Evolutionary conservation across 2,113 vertebrate species (phyloP).

Genomic region (Archocentrus centrarchus): DNA sequence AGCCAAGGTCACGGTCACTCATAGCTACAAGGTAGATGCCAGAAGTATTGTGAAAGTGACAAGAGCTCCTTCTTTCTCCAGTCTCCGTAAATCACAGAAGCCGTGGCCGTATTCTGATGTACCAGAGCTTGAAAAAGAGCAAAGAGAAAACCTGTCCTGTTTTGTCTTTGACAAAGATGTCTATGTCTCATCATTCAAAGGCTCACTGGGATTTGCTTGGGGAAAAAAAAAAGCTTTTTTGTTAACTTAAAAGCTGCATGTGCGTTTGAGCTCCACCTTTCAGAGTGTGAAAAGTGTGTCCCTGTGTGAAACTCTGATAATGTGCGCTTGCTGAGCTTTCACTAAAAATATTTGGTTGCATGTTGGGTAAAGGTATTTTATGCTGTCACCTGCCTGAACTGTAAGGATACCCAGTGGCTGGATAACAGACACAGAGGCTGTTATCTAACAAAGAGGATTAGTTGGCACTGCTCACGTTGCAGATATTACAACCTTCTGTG

Average conservation of each 20-base stretch:
- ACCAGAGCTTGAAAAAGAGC: not conserved
- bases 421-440: slow-evolving; percentile 16
- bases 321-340: not conserved
- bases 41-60: slow-evolving; percentile 16
- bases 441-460: slow-evolving; percentile 5
- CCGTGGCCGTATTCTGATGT: not conserved
- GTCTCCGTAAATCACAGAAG: slow-evolving; percentile 10
- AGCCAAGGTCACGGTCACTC: slow-evolving; percentile 55
- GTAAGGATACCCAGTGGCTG: slow-evolving; percentile 7
- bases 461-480: not conserved
- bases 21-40: slow-evolving; percentile 14
- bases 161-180: slow-evolving; percentile 48
- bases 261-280: slow-evolving; percentile 56
- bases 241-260: slow-evolving; percentile 24
- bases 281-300: slow-evolving; percentile 11
- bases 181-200: slow-evolving; percentile 42
- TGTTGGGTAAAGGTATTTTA: slow-evolving; percentile 28
- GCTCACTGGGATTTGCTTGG: slow-evolving; percentile 36
- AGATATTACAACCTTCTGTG: slow-evolving; percentile 13
- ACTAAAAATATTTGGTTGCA: slow-evolving; percentile 8
- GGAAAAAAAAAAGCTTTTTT: not conserved
- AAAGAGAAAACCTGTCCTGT: slow-evolving; percentile 10
- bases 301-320: slow-evolving; percentile 30
- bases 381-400: slow-evolving; percentile 37
- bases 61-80: not conserved